phyloP scores from a whole-genome alignment of 2,797 vertebrate species.

The Argentina silus region DNA sequence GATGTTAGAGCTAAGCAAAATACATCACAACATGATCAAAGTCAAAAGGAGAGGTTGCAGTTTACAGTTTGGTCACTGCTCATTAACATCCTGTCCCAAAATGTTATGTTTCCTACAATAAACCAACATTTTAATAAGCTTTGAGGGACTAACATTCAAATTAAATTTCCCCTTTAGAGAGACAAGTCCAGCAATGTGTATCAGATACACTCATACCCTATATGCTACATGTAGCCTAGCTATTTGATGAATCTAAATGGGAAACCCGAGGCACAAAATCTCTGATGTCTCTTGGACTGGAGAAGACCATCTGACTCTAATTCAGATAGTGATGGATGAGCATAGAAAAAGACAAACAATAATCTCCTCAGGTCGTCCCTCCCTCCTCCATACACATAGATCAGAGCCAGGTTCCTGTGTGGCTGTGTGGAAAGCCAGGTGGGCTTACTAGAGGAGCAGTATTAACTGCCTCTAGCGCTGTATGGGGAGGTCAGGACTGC shows the following conservation, averaged over 20 bases:
- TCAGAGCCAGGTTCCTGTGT: conserved; percentile 38
- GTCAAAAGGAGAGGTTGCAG: too few species aligned
- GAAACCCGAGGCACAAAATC: conserved; percentile 11
- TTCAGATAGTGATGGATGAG: conserved; percentile 37
- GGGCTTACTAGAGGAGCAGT: conserved; percentile 22
- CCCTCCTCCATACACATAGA: conserved; percentile 11
- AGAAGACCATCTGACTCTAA: conserved; percentile 38
- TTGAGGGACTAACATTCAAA: not conserved
- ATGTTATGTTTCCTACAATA: not conserved
- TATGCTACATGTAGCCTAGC: not conserved
- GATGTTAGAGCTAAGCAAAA: too few species aligned
- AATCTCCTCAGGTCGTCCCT: conserved; percentile 37
- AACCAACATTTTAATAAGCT: not conserved
- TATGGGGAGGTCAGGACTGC: conserved; percentile 39
- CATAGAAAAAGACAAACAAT: conserved; percentile 29
- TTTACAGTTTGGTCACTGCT: not conserved
- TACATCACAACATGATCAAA: not conserved
- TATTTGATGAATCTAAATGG: conserved; percentile 12
- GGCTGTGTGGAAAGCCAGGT: conserved; percentile 16
- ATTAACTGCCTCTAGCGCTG: conserved; percentile 32
- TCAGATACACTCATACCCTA: not conserved
- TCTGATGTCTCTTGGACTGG: conserved; percentile 10
- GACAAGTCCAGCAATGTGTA: not conserved
- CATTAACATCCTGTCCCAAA: not conserved
- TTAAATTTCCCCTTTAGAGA: not conserved